phyloP scores from a whole-genome alignment of 2,113 vertebrate genomes.

The Syngnathoides biaculeatus region DNA sequence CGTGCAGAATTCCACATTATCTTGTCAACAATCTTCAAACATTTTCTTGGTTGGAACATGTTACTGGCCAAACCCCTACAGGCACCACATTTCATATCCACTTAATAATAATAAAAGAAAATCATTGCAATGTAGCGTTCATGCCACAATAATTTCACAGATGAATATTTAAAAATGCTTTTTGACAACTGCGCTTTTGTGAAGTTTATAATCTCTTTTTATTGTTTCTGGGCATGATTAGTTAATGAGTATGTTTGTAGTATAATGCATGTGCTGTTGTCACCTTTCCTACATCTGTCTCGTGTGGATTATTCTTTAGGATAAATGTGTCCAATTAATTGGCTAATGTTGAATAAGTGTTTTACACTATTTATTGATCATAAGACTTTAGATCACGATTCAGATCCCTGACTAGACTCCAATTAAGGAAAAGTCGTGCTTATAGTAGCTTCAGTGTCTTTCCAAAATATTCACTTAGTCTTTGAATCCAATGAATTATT shows the following conservation, averaged over 20 bases:
- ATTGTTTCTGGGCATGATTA: background rate
- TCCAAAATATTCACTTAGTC: background rate
- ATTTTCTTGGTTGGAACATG: slow-evolving; percentile 58
- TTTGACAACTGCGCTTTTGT: background rate
- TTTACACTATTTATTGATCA: background rate
- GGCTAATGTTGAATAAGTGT: background rate
- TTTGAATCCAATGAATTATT: background rate
- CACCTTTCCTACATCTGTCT: background rate
- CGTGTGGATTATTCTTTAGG: background rate
- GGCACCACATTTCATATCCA: background rate
- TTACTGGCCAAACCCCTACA: slow-evolving; percentile 46
- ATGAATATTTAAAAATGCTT: background rate
- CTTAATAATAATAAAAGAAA: slow-evolving; percentile 4
- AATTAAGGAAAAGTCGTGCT: background rate
- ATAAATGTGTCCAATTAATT: background rate
- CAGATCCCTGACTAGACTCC: background rate
- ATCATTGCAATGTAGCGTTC: background rate
- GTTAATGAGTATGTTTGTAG: no score
- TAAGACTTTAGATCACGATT: background rate
- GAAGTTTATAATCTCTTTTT: background rate
- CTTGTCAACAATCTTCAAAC: slow-evolving; percentile 48
- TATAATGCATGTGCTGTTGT: background rate
- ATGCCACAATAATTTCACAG: background rate
- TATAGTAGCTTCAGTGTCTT: background rate
- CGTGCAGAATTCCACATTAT: slow-evolving; percentile 69